Percentiles rank a stretch among this genome's conserved stretches.
These are phyloP conservation scores for Pteruthius melanotis DNA, from an alignment of 2,113 vertebrate genomes.

Conservation along the genomic window DNA sequence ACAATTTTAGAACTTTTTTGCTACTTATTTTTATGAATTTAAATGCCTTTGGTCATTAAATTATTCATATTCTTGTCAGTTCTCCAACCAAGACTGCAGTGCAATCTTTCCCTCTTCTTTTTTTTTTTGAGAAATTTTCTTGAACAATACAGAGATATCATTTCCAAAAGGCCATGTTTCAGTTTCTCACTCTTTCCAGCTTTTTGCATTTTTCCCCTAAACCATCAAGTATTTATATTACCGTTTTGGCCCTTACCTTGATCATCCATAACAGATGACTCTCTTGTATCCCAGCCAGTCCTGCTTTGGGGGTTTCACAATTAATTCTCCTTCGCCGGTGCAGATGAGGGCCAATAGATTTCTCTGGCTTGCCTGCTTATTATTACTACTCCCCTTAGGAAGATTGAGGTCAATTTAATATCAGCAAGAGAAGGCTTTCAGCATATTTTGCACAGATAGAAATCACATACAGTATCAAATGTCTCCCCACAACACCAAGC, in stretches of 20 bases:
- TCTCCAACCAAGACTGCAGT: neutral
- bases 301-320: neutral
- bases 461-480: neutral
- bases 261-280: neutral
- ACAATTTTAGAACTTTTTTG: neutral
- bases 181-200: neutral
- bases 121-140: neutral
- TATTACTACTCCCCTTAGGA: neutral
- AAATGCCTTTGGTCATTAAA: neutral
- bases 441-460: neutral
- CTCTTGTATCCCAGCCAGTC: neutral
- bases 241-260: neutral
- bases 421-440: neutral
- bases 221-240: neutral
- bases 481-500: neutral
- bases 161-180: neutral
- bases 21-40: neutral
- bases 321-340: neutral
- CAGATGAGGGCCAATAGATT: neutral
- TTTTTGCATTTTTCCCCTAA: neutral
- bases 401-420: constrained; percentile 7
- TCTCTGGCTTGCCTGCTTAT: neutral
- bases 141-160: neutral
- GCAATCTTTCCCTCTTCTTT: neutral
- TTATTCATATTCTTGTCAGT: neutral